These are phyloP conservation scores for Drosophila sulfurigaster DNA, from an alignment of 1,140 invertebrate species.

Conservation along the genomic window DNA sequence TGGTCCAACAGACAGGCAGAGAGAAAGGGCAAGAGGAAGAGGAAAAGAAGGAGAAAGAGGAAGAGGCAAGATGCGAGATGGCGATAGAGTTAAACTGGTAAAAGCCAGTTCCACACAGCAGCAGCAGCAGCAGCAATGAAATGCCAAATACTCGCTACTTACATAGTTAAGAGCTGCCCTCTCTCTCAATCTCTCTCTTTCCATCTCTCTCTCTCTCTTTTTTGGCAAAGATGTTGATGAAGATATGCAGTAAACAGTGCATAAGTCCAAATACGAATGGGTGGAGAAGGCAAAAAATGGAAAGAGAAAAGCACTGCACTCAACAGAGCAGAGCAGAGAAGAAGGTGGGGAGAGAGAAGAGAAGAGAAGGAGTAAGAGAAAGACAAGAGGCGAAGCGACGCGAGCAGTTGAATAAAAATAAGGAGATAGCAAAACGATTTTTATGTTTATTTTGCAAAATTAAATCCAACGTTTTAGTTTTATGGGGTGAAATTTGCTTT, in stretches of 20 bases:
- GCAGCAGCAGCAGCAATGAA: neutral
- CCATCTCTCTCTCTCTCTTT: neutral
- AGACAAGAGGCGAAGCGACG: neutral
- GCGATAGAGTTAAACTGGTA: neutral
- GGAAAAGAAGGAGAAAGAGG: neutral
- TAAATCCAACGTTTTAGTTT: conserved; percentile 83
- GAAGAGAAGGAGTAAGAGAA: neutral
- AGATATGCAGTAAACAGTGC: conserved; percentile 39
- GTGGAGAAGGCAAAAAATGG: no score
- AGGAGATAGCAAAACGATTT: conserved; percentile 47
- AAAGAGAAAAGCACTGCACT: neutral
- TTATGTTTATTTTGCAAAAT: conserved; percentile 83
- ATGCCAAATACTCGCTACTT: neutral
- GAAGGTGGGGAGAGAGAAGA: neutral
- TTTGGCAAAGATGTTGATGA: conserved; percentile 48
- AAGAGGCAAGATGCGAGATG: neutral
- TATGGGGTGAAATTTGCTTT: conserved; percentile 79
- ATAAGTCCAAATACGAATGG: conserved; percentile 26
- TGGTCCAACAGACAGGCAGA: neutral
- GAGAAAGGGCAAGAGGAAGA: neutral
- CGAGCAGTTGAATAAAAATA: conserved; percentile 12
- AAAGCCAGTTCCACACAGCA: conserved; percentile 25
- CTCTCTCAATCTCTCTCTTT: neutral
- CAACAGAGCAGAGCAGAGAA: neutral
- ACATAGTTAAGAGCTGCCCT: conserved; percentile 20